Conservation (phyloP, 2,888 invertebrate genomes). For the Epirrita christyi region DNA sequence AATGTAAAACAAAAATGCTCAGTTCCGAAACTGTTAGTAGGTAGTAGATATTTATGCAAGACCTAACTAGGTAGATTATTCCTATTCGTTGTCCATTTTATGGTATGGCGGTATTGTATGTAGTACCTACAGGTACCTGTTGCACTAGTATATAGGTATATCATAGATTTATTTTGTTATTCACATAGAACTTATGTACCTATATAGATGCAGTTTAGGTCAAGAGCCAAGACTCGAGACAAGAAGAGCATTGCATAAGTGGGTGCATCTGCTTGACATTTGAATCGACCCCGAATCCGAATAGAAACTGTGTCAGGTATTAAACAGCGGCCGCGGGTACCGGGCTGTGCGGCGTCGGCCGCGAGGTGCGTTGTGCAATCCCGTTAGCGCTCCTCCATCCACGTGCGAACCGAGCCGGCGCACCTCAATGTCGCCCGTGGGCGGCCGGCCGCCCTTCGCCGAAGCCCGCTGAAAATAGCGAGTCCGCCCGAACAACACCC, state of each 20-base stretch:
- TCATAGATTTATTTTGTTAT: background rate
- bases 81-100: too few relatives aligned
- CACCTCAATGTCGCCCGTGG: conserved; percentile 81
- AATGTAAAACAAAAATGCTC: too few relatives aligned
- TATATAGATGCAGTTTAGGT: conserved; percentile 53
- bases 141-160: too few relatives aligned
- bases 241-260: conserved; percentile 79
- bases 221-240: too few relatives aligned
- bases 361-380: conserved; percentile 80
- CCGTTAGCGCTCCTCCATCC: conserved; percentile 68
- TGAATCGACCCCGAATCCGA: conserved; percentile 84
- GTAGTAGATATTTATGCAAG: too few relatives aligned
- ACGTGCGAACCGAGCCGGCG: conserved; percentile 79
- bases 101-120: too few relatives aligned
- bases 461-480: conserved; percentile 68
- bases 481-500: conserved; percentile 57
- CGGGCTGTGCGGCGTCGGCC: conserved; percentile 50
- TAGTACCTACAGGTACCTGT: too few relatives aligned
- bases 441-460: conserved; percentile 68
- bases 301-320: conserved; percentile 84
- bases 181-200: background rate
- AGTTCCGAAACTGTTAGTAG: too few relatives aligned
- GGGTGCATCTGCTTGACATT: conserved; percentile 84
- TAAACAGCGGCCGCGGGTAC: conserved; percentile 66
- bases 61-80: too few relatives aligned